Percentiles rank a stretch among this genome's conserved stretches.
Evolutionary conservation across 2,888 invertebrate genomes (phyloP).

Genomic region (Eueremaeus valkanovi): DNA sequence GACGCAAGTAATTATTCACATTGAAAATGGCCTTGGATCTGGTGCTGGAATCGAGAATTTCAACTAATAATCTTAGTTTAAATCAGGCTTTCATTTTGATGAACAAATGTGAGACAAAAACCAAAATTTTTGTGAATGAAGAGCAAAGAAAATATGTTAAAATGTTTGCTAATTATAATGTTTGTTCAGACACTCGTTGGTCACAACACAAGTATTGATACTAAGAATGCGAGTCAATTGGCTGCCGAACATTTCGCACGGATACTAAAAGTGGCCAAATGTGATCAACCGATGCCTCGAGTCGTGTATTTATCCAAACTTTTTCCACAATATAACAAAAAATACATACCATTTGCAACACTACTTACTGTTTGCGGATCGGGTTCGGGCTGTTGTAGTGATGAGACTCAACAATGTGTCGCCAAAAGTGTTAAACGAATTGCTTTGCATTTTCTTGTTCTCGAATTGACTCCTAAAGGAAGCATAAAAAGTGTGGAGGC

Average conservation of each 20-base stretch:
- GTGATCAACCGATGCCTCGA: conserved; percentile 20
- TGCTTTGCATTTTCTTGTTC: background rate
- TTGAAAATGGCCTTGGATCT: too few relatives aligned
- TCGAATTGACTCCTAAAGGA: conserved; percentile 21
- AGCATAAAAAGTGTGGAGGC: conserved; percentile 9
- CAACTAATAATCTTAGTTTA: background rate
- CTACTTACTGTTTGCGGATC: background rate
- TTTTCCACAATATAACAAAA: conserved; percentile 1
- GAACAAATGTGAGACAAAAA: too few relatives aligned
- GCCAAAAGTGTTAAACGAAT: background rate
- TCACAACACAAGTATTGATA: too few relatives aligned
- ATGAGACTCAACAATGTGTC: conserved; percentile 19
- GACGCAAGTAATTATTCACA: too few relatives aligned
- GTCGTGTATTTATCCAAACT: conserved; percentile 12
- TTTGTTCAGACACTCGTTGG: background rate
- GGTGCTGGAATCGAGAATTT: too few relatives aligned
- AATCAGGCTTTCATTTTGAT: background rate
- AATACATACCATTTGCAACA: conserved; percentile 7
- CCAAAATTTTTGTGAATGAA: too few relatives aligned
- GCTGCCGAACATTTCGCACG: conserved; percentile 21
- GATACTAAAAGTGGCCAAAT: conserved; percentile 7
- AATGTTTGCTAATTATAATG: conserved; percentile 11
- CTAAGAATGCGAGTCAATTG: background rate
- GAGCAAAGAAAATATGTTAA: conserved; percentile 21
- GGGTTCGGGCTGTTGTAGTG: conserved; percentile 7